Conservation (phyloP, 2,888 invertebrate genomes). For the Mesochorus sp. region DNA sequence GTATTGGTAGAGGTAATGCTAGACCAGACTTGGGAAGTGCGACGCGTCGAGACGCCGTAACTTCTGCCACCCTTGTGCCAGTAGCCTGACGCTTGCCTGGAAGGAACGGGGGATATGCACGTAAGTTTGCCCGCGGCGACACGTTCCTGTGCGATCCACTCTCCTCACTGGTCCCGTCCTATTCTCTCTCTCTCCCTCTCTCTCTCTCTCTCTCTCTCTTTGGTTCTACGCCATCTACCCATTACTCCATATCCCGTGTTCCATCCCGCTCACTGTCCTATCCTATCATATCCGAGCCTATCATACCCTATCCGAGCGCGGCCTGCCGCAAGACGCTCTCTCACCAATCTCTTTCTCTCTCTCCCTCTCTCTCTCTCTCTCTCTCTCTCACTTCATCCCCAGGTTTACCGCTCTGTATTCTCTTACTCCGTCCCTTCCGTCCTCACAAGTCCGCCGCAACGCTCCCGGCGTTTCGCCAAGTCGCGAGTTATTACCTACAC, state of each 20-base stretch:
- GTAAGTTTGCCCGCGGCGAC: conserved; percentile 77
- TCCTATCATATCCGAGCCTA: conserved; percentile 73
- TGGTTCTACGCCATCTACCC: conserved; percentile 22
- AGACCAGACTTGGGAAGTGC: conserved; percentile 77
- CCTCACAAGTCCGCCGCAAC: conserved; percentile 37
- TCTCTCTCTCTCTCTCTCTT: conserved; percentile 8
- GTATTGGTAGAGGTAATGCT: conserved; percentile 68
- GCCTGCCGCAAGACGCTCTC: conserved; percentile 50
- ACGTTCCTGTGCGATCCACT: conserved; percentile 66
- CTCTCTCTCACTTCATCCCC: conserved; percentile 7
- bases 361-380: conserved; percentile 6
- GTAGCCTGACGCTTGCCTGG: conserved; percentile 72
- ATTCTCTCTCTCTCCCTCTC: not conserved
- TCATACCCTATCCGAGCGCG: conserved; percentile 56
- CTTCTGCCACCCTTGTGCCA: conserved; percentile 79
- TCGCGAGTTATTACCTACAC: conserved; percentile 64
- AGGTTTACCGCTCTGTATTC: conserved; percentile 40
- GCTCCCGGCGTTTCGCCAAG: conserved; percentile 67
- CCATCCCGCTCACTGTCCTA: conserved; percentile 63
- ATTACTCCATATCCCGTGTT: conserved; percentile 40
- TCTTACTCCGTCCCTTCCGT: not conserved
- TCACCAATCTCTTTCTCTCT: conserved; percentile 17
- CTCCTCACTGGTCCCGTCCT: conserved; percentile 36
- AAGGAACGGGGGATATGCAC: conserved; percentile 71
- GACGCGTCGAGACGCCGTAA: conserved; percentile 81